Evolutionary conservation across 2,888 invertebrate genomes (phyloP).

Genomic region (Automeris io): DNA sequence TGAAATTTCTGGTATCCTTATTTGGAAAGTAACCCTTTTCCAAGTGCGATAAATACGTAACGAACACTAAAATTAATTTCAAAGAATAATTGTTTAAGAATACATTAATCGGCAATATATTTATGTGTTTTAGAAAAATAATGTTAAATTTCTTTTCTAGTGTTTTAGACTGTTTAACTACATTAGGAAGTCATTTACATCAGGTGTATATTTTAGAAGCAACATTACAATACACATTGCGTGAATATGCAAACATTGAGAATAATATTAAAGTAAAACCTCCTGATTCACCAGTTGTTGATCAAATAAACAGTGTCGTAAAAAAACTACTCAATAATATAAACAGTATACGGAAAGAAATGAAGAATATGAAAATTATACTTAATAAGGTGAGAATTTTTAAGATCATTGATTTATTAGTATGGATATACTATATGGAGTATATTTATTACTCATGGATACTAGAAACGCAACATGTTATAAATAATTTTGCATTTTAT

Average conservation of each 20-base stretch:
- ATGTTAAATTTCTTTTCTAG: slow-evolving; percentile 43
- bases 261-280: slow-evolving; percentile 52
- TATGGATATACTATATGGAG: too few species aligned
- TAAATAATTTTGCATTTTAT: too few species aligned
- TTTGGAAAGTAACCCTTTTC: too few species aligned
- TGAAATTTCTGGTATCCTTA: too few species aligned
- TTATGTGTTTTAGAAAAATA: background rate
- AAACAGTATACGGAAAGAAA: slow-evolving; percentile 41
- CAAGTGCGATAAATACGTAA: too few species aligned
- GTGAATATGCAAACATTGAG: slow-evolving; percentile 47
- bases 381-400: slow-evolving; percentile 41
- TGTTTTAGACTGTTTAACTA: slow-evolving; percentile 70
- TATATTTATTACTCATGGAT: too few species aligned
- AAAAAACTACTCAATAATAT: slow-evolving; percentile 42
- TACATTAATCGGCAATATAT: background rate
- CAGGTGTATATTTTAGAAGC: slow-evolving; percentile 77
- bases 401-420: too few species aligned
- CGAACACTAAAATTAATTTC: too few species aligned
- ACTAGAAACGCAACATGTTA: too few species aligned
- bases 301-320: slow-evolving; percentile 32
- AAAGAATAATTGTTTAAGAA: background rate
- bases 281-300: slow-evolving; percentile 42
- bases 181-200: slow-evolving; percentile 73
- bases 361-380: slow-evolving; percentile 38
- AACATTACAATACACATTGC: slow-evolving; percentile 70